Base-by-base conservation (phyloP, 2,797 vertebrate species). In the Lutjanus campechanus region DNA sequence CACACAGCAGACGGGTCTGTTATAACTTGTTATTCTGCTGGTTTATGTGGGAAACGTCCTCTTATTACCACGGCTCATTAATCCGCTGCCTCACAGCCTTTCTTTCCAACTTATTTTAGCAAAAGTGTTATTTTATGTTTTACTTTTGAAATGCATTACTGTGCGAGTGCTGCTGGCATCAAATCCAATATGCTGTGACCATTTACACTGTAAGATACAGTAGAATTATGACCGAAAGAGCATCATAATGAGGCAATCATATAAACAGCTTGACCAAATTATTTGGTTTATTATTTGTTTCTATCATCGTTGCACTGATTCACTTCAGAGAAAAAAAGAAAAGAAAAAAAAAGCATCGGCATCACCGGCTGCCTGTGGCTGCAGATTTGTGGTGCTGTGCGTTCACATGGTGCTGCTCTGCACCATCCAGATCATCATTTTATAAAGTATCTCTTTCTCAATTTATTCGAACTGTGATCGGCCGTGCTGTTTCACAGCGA, bases 61-160 rank as follows among this genome's bases (percentile, higher is more conserved):
- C 36, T 50, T 7, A 50, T 50, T 46, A 58, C 20, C 44, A 49
- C 44, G 25, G 44, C 44, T 62, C 59, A 44, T 72, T 44, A 72
- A 25, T 44, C 20, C 40, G 25, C 20, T 46, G 16, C 6, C 11
- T 55, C 56, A 36, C 46, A 72, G 47, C 36, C 29, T 59, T 59
- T 22, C 16, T 44, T 55, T 55, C 20, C 2, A 16, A 69, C 20
- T 69, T 66, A 51, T 43, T 22, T 22, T 11, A 53, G 50, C 65
- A 72, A 5, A 50, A 20, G 55, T 7, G 13, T 22, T n/a, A n/a
- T 29, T 56, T 29, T 10, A 56, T n/a, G 22, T 56, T 56, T 15
- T 56, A 29, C 10, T 8, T 8, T 8, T 20, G 51, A 53, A 19
- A 29, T 29, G 17, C 47, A n/a, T 64, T 29, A 22, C 19, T 1